Conservation (phyloP, 2,113 vertebrate species). For the Petrocephalus zakoni region DNA sequence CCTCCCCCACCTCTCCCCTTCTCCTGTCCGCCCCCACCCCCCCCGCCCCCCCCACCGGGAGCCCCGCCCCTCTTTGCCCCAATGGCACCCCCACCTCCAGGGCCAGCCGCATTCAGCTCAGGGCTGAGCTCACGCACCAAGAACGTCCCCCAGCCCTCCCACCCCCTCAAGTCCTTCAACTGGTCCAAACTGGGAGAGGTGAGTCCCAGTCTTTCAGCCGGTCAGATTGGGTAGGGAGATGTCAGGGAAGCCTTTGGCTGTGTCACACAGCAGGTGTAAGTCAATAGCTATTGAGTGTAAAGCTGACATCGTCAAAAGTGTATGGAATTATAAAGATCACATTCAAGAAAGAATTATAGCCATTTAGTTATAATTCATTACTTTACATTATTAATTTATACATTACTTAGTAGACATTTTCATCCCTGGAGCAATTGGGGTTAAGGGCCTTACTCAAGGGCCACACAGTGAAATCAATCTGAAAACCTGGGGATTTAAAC, state of each 20-base stretch:
- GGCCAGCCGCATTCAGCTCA: conserved; percentile 48
- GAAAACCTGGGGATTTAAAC: background rate
- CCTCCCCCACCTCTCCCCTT: conserved; percentile 77
- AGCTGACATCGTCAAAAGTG: background rate
- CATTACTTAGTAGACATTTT: background rate
- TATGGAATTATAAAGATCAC: background rate
- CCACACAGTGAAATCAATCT: background rate
- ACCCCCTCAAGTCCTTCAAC: conserved; percentile 96
- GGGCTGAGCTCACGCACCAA: conserved; percentile 71
- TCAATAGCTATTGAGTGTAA: background rate
- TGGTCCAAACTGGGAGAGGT: conserved; percentile 95
- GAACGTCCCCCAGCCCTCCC: conserved; percentile 84
- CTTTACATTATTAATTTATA: too few relatives aligned
- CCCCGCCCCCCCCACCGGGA: conserved; percentile 78
- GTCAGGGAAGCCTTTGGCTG: background rate
- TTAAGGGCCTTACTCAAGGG: background rate
- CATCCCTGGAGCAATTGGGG: background rate
- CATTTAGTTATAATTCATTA: background rate
- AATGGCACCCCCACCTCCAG: conserved; percentile 58
- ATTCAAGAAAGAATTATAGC: background rate
- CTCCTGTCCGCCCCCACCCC: conserved; percentile 61
- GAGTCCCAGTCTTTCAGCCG: conserved; percentile 39
- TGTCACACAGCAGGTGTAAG: background rate
- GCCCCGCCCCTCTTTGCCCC: conserved; percentile 77
- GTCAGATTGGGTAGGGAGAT: background rate